Evolutionary conservation across 2,113 vertebrate species (phyloP), one percentile per base, ranked within the genome.

Genomic region (Tetraodon nigroviridis): DNA sequence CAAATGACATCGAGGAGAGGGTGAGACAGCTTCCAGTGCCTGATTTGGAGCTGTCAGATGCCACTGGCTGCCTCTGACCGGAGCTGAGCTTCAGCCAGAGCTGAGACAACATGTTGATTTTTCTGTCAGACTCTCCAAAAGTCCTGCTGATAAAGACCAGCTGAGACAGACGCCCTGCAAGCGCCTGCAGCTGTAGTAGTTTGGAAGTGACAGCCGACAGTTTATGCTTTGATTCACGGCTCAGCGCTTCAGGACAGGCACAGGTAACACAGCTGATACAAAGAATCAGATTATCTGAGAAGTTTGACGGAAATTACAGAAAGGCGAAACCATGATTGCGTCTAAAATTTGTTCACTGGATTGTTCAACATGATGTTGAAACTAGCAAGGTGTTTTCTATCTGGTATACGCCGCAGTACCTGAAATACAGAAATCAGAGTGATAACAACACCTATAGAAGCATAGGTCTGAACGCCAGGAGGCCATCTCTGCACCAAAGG

Each of bases 151-250:
- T 22, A 51, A 62, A 83, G 59, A 61, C 45, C 55, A 11, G 61
- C 72, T 60, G 69, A 72, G 56, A 71, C 47, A 51, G 79, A 84
- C 79, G 66, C 68, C 70, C 77, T 72, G 62, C 74, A 64, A 63
- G 72, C 74, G 67, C 56, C 47, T 74, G 58, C 71, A 60, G 70
- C 58, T 69, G 17, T 59, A 41, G 67, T 60, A 29, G 64, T 54
- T 55, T 58, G 58, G 16, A 7, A 57, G 49, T 69, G 67, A 75
- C 74, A 77, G 73, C 71, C 42, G 12, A 17, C 42, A 44, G 42
- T 44, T 44, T 44, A 44, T 17, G 42, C 42, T 15, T 16, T 16
- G 14, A 44, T 4, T 14, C 32, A 37, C 8, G 32, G 32, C n/a
- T 45, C 44, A 45, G 44, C 14, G 44, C 44, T n/a, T 45, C 16